Evolutionary conservation across 2,113 vertebrate species (phyloP).

Genomic region (Neolamprologus sp.): DNA sequence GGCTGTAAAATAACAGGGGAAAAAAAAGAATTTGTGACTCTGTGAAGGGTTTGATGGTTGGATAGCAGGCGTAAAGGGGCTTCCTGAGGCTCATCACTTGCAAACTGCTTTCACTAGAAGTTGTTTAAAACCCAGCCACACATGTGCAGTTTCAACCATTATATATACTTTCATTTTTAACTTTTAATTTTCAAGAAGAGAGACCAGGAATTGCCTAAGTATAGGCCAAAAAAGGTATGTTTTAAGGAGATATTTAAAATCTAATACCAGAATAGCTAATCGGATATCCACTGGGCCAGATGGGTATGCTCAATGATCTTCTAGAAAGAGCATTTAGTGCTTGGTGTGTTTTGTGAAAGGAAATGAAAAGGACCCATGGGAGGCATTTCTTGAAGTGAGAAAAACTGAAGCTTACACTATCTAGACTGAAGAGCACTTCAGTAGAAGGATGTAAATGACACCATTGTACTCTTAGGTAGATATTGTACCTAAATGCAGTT

Average conservation of each 20-base stretch:
- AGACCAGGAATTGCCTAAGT: neutral
- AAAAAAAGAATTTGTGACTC: neutral
- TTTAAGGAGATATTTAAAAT: neutral
- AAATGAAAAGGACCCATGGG: neutral
- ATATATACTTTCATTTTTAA: neutral
- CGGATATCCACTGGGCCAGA: neutral
- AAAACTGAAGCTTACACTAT: neutral
- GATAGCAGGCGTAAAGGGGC: neutral
- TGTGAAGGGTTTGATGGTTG: neutral
- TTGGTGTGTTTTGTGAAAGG: neutral
- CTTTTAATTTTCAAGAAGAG: neutral
- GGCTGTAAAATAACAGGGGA: neutral
- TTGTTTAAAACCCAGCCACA: neutral
- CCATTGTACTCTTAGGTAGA: neutral
- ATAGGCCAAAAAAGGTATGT: neutral
- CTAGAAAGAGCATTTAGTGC: neutral
- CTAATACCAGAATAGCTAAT: neutral
- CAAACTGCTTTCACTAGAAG: neutral
- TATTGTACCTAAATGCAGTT: neutral
- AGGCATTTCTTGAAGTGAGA: neutral
- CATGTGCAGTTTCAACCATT: neutral
- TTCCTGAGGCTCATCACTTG: neutral
- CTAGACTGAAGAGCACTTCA: neutral
- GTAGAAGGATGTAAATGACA: neutral
- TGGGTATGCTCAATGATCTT: neutral